Base-by-base conservation (phyloP, 1,140 invertebrate genomes). In the Tetramorium simillimum region DNA sequence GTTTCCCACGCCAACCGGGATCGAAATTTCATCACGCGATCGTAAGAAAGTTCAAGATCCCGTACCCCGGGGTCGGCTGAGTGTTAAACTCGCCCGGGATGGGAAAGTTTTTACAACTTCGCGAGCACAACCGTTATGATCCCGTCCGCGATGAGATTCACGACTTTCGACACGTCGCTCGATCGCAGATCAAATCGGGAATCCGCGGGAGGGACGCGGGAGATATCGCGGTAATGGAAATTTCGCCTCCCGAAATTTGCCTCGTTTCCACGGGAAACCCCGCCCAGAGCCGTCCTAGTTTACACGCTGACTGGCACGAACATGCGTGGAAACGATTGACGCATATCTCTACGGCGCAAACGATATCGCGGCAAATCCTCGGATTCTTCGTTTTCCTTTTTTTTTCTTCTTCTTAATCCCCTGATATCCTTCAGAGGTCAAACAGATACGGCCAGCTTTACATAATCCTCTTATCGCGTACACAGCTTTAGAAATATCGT, bases 41-140 rank as follows among this genome's bases (percentile, higher is more conserved):
- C 40, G 28, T 78, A 69, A 28, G 28, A n/a, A 89, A 86, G 69
- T 89, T 89, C n/a, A 56, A 75, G 43, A 88, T 49, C 49, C 9
- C 49, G 33, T 21, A 21, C 63, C 37, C 37, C 6, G 7, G 7
- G 16, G 21, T 12, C 21, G 33, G 28, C 10, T 43, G 85, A 60
- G 80, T 76, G 84, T 85, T 85, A 87, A 90, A 75, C 53, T 80
- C 46, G 18, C 9, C 51, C 40, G 21, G 12, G 49, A 80, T 56
- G 53, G 18, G 18, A 56, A 85, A 88, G 80, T 82, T 90, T 88
- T 77, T 85, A 77, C 40, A 89, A 90, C 70, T 90, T 88, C 51
- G 46, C 63, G 16, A 60, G 72, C 37, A 40, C 49, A 76, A 49
- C 62, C 51, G 75, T 88, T 87, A 80, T 33, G 85, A 81, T 70